Conservation (phyloP, 2,888 invertebrate species). For the Tetranychus piercei region DNA sequence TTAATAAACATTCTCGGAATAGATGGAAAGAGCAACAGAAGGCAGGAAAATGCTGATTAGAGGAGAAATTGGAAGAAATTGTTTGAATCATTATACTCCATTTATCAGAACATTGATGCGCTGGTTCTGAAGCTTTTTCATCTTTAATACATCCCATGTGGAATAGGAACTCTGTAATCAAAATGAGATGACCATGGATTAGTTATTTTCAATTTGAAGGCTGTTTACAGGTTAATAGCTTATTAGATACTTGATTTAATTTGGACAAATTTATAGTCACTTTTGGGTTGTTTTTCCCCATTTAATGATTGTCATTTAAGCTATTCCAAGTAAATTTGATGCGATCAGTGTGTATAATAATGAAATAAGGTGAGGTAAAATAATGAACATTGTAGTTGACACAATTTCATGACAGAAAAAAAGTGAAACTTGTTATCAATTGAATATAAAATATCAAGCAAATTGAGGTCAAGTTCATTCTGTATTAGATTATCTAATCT, state of each 20-base stretch:
- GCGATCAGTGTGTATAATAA: not conserved
- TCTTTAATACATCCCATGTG: conserved; percentile 12
- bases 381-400: not conserved
- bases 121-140: conserved; percentile 11
- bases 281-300: not conserved
- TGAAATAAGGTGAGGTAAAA: not conserved
- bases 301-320: not conserved
- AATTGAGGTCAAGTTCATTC: not conserved
- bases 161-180: conserved; percentile 10
- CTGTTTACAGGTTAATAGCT: too few relatives aligned
- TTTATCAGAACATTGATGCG: conserved; percentile 7
- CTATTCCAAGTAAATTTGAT: not conserved
- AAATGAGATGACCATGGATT: not conserved
- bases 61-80: not conserved
- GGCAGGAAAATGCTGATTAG: not conserved
- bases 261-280: too few relatives aligned
- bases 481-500: not conserved
- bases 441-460: not conserved
- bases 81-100: conserved; percentile 8
- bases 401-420: not conserved
- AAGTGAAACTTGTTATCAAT: not conserved
- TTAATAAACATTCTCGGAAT: conserved; percentile 1
- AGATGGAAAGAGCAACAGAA: conserved; percentile 12
- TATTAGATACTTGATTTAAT: too few relatives aligned
- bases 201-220: not conserved